phyloP scores from a whole-genome alignment of 1,140 invertebrate species.

The Hyles vespertilio region DNA sequence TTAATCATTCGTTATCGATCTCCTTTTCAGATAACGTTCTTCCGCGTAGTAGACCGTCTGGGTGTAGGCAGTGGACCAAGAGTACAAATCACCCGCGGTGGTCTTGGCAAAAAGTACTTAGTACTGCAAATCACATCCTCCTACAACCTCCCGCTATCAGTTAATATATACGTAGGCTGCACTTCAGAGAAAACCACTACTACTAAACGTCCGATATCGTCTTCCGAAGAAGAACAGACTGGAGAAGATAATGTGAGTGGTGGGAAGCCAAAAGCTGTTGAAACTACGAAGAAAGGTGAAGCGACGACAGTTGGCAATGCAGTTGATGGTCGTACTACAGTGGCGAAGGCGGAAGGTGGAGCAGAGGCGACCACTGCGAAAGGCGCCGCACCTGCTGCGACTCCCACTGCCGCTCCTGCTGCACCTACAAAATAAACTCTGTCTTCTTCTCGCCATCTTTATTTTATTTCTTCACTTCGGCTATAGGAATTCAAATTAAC shows the following conservation, averaged over 20 bases:
- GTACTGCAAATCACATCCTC: slow-evolving; percentile 34
- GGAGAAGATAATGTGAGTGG: background rate
- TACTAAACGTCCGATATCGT: background rate
- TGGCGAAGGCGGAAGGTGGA: background rate
- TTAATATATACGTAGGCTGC: slow-evolving; percentile 54
- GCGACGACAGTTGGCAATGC: background rate
- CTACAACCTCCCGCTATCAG: slow-evolving; percentile 47
- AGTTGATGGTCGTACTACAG: background rate
- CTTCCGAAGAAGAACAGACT: background rate
- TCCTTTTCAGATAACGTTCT: slow-evolving; percentile 52
- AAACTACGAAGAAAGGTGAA: background rate
- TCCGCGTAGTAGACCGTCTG: slow-evolving; percentile 47
- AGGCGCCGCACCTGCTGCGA: background rate
- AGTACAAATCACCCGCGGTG: slow-evolving; percentile 46
- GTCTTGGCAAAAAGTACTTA: slow-evolving; percentile 39
- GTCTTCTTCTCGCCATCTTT: no score
- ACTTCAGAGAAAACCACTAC: slow-evolving; percentile 13
- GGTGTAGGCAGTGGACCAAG: slow-evolving; percentile 42
- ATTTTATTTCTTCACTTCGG: no score
- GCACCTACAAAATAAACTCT: no score
- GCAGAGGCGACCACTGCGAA: background rate
- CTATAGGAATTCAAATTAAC: no score
- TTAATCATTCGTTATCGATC: no score
- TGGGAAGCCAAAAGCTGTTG: background rate
- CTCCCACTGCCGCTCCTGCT: background rate